Evolutionary conservation across 2,113 vertebrate species (phyloP).

Genomic region (Otus sunia): DNA sequence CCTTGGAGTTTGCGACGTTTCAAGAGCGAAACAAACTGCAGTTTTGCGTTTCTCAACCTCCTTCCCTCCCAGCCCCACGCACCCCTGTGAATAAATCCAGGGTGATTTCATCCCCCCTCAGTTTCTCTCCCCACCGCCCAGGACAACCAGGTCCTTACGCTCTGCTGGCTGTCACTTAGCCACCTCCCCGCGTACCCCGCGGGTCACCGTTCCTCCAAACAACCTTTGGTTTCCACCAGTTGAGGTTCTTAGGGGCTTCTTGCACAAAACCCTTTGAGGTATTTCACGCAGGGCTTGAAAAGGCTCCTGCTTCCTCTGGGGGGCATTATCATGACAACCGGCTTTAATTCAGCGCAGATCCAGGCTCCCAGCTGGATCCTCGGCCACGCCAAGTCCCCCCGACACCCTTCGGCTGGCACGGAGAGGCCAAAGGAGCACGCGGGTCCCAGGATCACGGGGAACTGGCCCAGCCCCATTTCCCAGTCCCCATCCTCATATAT

Average conservation of each 20-base stretch:
- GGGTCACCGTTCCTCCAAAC: not conserved
- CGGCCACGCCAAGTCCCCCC: not conserved
- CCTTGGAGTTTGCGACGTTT: accelerated
- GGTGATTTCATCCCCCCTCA: not conserved
- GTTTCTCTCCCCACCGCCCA: not conserved
- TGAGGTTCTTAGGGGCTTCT: not conserved
- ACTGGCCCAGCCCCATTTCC: slow-evolving; percentile 10
- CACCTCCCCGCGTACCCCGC: not conserved
- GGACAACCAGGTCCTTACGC: not conserved
- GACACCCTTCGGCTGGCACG: not conserved
- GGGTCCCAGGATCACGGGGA: slow-evolving; percentile 13
- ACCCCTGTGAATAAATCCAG: accelerated
- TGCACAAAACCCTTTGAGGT: not conserved
- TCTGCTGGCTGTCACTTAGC: not conserved
- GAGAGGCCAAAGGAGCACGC: slow-evolving; percentile 17
- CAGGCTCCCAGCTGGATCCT: slow-evolving; percentile 14
- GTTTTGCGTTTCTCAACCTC: not conserved
- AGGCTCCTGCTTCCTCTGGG: slow-evolving; percentile 29
- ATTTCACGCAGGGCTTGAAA: not conserved
- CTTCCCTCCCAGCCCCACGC: not conserved
- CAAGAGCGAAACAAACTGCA: accelerated
- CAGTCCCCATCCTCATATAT: slow-evolving; percentile 37
- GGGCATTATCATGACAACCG: slow-evolving; percentile 13
- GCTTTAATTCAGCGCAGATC: not conserved
- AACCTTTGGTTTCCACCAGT: not conserved